These are phyloP conservation scores for Pseudanteris insignis DNA, from an alignment of 2,888 invertebrate genomes.

Conservation along the genomic window DNA sequence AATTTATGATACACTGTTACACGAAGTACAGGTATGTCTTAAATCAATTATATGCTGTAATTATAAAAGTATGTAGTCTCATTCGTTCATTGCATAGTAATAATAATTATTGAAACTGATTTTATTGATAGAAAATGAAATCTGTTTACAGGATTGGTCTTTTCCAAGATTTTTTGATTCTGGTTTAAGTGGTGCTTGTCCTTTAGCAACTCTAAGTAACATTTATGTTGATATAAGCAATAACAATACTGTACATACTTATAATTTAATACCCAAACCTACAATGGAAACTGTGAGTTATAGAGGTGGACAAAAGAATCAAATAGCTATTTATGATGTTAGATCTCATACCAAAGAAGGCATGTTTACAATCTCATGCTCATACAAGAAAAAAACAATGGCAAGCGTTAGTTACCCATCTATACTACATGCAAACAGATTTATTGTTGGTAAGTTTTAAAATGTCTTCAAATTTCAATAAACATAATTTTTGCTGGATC, in stretches of 20 bases:
- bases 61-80: too few relatives aligned
- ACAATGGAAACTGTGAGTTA: constrained; percentile 70
- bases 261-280: constrained; percentile 74
- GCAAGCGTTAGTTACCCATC: constrained; percentile 73
- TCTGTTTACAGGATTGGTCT: constrained; percentile 84
- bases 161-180: constrained; percentile 87
- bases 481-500: too few relatives aligned
- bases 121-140: background rate
- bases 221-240: constrained; percentile 83
- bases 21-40: constrained; percentile 56
- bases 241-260: constrained; percentile 71
- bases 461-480: too few relatives aligned
- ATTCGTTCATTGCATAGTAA: too few relatives aligned
- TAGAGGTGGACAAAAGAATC: constrained; percentile 76
- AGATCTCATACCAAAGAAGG: constrained; percentile 63
- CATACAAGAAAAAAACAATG: constrained; percentile 67
- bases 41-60: too few relatives aligned
- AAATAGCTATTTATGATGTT: constrained; percentile 79
- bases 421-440: constrained; percentile 79
- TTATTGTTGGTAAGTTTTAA: constrained; percentile 74
- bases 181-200: constrained; percentile 83
- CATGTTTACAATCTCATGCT: constrained; percentile 77
- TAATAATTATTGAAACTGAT: background rate
- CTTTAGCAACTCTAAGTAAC: constrained; percentile 79
- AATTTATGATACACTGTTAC: constrained; percentile 80